Conservation (phyloP, 2,888 invertebrate genomes). For the Eubasilissa splendida region DNA sequence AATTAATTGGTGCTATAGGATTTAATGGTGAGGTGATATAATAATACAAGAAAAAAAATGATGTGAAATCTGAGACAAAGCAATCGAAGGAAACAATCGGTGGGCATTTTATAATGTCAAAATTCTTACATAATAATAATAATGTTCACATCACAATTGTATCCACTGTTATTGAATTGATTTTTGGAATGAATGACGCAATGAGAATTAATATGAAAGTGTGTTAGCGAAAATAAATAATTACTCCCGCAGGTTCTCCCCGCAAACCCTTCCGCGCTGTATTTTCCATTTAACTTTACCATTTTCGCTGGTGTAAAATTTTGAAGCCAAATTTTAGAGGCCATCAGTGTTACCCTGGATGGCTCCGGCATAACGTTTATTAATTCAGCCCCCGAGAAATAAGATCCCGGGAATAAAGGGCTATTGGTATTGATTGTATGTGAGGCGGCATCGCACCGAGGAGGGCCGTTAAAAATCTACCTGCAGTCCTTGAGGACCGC, state of each 20-base stretch:
- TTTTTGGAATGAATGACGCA: no score
- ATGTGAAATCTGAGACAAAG: no score
- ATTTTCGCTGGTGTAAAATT: background rate
- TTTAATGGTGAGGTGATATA: no score
- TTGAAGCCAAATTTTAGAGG: background rate
- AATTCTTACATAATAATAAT: no score
- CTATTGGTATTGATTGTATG: background rate
- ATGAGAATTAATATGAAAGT: no score
- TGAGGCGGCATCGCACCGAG: background rate
- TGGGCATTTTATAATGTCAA: no score
- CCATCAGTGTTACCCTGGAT: background rate
- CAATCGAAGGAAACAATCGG: no score
- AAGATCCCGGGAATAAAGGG: background rate
- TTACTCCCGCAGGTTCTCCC: background rate
- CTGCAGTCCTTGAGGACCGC: background rate
- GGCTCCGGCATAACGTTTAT: background rate
- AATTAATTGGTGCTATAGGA: no score
- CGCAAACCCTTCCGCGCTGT: background rate
- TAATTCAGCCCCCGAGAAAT: constrained; percentile 6
- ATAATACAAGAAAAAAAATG: no score
- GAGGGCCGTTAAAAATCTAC: background rate
- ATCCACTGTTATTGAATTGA: no score
- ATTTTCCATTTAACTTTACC: background rate
- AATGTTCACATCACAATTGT: no score
- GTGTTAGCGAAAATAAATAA: background rate